These are phyloP conservation scores for Pterocles gutturalis DNA, from an alignment of 2,113 vertebrate genomes.

Conservation along the genomic window DNA sequence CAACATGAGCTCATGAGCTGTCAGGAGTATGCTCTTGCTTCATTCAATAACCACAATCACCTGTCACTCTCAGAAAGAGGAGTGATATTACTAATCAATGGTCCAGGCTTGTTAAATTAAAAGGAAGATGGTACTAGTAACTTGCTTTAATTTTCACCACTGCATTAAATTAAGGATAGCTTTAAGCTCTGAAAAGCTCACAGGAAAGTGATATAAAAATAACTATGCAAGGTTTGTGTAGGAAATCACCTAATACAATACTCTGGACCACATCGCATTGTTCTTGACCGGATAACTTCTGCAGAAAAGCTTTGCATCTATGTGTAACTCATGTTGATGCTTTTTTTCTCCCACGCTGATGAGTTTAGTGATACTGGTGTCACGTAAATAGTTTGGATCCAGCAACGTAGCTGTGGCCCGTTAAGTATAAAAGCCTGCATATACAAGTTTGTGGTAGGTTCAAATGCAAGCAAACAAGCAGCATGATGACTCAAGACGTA, in stretches of 20 bases:
- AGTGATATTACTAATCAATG: not conserved
- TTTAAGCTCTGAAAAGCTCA: not conserved
- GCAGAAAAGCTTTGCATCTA: not conserved
- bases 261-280: not conserved
- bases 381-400: not conserved
- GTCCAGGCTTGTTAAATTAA: not conserved
- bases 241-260: not conserved
- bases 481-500: not conserved
- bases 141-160: not conserved
- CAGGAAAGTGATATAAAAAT: slow-evolving; percentile 32
- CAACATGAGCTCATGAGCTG: not conserved
- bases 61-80: not conserved
- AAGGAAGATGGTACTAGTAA: not conserved
- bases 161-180: not conserved
- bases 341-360: not conserved
- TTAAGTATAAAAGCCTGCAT: not conserved
- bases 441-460: not conserved
- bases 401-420: not conserved
- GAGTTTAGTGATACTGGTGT: not conserved
- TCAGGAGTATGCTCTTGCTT: not conserved
- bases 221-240: not conserved
- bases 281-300: slow-evolving; percentile 26
- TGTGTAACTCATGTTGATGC: not conserved
- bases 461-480: not conserved
- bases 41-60: not conserved